These are phyloP conservation scores for Diadema setosum DNA, from an alignment of 35 echinoderm and acorn worm genomes.

Conservation along the genomic window DNA sequence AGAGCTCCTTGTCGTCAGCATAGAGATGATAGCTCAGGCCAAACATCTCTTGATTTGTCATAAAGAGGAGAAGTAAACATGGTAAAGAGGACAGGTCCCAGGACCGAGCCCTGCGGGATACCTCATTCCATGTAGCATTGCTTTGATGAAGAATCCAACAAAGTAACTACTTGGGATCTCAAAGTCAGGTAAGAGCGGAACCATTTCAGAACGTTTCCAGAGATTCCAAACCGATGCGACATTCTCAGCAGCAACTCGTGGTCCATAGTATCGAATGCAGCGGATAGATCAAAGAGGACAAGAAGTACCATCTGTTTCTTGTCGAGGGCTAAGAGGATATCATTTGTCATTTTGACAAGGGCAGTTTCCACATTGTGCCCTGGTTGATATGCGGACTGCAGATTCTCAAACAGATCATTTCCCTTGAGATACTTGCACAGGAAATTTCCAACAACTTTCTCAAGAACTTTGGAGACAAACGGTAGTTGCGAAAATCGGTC, in stretches of 20 bases:
- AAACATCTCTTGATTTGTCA: too few relatives aligned
- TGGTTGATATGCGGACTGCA: constrained; percentile 7
- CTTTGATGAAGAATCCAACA: too few relatives aligned
- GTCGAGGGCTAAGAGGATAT: constrained; percentile 11
- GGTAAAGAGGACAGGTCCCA: too few relatives aligned
- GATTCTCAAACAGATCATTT: constrained; percentile 23
- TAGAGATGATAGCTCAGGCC: too few relatives aligned
- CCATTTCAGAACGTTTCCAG: background rate
- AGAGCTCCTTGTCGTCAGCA: too few relatives aligned
- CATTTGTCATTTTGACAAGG: constrained; percentile 5
- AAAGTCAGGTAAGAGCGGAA: too few relatives aligned
- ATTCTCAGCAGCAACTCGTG: too few relatives aligned
- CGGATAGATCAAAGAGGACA: constrained; percentile 23
- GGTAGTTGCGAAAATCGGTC: constrained; percentile 19
- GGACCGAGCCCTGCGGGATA: too few relatives aligned
- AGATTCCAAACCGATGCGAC: constrained; percentile 10
- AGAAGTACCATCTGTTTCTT: constrained; percentile 2
- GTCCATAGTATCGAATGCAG: constrained; percentile 24
- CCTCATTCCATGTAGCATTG: too few relatives aligned
- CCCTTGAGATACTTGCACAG: background rate
- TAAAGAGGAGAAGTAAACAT: too few relatives aligned
- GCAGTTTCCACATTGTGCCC: constrained; percentile 35
- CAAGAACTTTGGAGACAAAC: constrained; percentile 34
- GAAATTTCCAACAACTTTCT: background rate
- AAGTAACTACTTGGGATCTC: too few relatives aligned